These are phyloP conservation scores for Rhinichthys klamathensis DNA, from an alignment of 2,113 vertebrate species.

Conservation along the genomic window DNA sequence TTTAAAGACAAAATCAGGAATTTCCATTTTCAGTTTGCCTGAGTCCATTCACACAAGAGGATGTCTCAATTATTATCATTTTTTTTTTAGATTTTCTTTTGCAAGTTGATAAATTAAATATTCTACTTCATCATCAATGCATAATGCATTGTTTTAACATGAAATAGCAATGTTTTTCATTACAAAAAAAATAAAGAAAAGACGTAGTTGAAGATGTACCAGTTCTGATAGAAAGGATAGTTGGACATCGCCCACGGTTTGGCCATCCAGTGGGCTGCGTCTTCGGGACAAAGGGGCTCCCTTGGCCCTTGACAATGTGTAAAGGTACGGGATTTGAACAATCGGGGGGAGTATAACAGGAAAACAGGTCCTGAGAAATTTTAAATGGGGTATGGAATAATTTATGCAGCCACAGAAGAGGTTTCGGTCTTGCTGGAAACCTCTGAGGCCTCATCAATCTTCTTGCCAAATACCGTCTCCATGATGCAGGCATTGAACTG, in stretches of 20 bases:
- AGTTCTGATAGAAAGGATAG: background rate
- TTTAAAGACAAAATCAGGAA: background rate
- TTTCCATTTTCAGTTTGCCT: background rate
- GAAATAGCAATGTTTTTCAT: background rate
- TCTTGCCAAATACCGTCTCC: conserved; percentile 80
- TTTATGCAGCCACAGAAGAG: conserved; percentile 69
- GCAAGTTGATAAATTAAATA: background rate
- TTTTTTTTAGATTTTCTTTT: conserved; percentile 17
- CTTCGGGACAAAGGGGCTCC: background rate
- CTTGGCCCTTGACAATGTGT: background rate
- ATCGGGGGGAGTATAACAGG: background rate
- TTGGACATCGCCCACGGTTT: background rate
- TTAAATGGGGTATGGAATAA: background rate
- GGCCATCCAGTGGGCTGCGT: background rate
- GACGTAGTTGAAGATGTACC: background rate
- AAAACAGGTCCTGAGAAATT: background rate
- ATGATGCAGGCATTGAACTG: conserved; percentile 83
- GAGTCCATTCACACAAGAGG: conserved; percentile 4
- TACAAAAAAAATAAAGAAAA: conserved; percentile 24
- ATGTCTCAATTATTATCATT: background rate
- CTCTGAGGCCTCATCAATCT: conserved; percentile 74
- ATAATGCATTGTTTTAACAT: background rate
- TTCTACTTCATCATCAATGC: conserved; percentile 11
- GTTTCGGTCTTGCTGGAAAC: conserved; percentile 77
- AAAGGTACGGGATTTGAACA: background rate